Conservation (phyloP, 2,888 invertebrate species). For the Drosophila infuscata region DNA sequence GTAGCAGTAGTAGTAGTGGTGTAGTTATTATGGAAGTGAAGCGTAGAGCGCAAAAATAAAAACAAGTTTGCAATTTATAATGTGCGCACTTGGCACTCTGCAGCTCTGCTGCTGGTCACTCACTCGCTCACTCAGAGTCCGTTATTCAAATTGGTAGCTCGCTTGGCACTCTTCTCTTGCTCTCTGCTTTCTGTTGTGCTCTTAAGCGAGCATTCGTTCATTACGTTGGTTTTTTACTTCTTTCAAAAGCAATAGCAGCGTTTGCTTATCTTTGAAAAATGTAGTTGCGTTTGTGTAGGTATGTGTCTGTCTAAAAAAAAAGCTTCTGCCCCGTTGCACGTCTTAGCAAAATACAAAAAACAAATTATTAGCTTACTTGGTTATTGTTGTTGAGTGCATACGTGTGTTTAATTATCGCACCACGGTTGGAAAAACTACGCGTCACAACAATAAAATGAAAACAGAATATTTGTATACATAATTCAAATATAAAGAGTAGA, state of each 20-base stretch:
- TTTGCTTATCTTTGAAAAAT: constrained; percentile 46
- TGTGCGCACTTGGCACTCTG: constrained; percentile 76
- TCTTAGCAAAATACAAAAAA: constrained; percentile 61
- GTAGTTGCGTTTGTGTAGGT: constrained; percentile 36
- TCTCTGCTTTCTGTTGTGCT: constrained; percentile 9
- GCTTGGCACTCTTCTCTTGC: constrained; percentile 27
- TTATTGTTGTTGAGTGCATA: constrained; percentile 41
- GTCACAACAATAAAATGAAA: constrained; percentile 48
- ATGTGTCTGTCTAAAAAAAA: constrained; percentile 29
- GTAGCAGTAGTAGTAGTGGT: constrained; percentile 27
- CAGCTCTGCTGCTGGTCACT: constrained; percentile 45
- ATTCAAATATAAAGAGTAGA: constrained; percentile 25
- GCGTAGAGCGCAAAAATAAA: constrained; percentile 62
- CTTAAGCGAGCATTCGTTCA: constrained; percentile 24
- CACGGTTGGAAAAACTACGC: constrained; percentile 50
- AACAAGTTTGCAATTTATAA: constrained; percentile 77
- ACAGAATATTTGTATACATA: constrained; percentile 54
- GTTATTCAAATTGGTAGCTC: constrained; percentile 47
- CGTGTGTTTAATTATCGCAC: constrained; percentile 48
- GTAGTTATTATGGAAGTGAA: constrained; percentile 66
- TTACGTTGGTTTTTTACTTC: constrained; percentile 22
- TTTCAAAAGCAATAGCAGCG: constrained; percentile 25
- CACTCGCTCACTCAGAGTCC: constrained; percentile 33
- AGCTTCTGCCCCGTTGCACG: constrained; percentile 60
- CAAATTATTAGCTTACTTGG: constrained; percentile 62